Conservation (phyloP, 2,888 invertebrate genomes). For the Ectemnius lituratus region DNA sequence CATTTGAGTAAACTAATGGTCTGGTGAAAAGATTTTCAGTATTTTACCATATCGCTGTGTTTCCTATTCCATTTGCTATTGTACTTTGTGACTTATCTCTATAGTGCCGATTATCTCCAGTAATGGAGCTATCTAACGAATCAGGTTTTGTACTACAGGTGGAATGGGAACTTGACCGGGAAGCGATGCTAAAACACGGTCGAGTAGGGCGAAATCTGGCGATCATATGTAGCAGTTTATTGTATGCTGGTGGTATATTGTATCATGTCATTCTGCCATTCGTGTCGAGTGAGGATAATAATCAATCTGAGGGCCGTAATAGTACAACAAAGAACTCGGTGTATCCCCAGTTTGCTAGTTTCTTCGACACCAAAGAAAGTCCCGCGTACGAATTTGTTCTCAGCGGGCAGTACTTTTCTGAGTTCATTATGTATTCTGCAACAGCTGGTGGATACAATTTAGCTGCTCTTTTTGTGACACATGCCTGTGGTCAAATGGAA, state of each 20-base stretch:
- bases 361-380: slow-evolving; percentile 46
- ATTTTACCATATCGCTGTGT: too few species aligned
- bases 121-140: not conserved
- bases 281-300: slow-evolving; percentile 15
- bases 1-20: too few species aligned
- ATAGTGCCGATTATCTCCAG: too few species aligned
- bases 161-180: slow-evolving; percentile 25
- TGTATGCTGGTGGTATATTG: slow-evolving; percentile 47
- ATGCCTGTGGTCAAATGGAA: slow-evolving; percentile 58
- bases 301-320: slow-evolving; percentile 49
- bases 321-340: slow-evolving; percentile 47
- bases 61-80: too few species aligned
- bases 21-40: too few species aligned
- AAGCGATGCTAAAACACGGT: slow-evolving; percentile 42
- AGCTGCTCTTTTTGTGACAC: slow-evolving; percentile 58
- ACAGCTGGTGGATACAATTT: slow-evolving; percentile 49
- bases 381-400: slow-evolving; percentile 62
- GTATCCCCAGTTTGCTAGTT: slow-evolving; percentile 48
- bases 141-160: slow-evolving; percentile 25
- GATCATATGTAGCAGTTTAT: slow-evolving; percentile 39
- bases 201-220: slow-evolving; percentile 51
- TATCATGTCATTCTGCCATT: slow-evolving; percentile 48
- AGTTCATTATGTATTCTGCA: slow-evolving; percentile 49
- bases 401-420: slow-evolving; percentile 46
- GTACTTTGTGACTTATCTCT: too few species aligned